Evolutionary conservation across 2,797 vertebrate genomes (phyloP).

Genomic region (Steatocranus sp.): DNA sequence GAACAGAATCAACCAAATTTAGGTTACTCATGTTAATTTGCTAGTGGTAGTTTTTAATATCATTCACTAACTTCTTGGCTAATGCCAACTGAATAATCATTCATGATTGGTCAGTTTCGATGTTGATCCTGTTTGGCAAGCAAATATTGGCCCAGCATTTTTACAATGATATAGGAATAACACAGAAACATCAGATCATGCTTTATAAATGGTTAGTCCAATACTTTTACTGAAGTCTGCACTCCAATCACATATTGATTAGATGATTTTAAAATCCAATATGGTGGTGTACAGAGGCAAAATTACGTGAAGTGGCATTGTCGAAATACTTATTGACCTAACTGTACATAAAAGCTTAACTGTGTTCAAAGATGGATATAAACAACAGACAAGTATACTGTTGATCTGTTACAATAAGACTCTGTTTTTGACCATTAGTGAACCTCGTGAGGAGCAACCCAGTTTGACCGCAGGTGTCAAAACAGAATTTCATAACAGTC

Average conservation of each 20-base stretch:
- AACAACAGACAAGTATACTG: not conserved
- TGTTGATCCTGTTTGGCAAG: not conserved
- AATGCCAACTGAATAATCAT: not conserved
- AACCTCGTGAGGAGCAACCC: conserved; percentile 39
- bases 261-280: not conserved
- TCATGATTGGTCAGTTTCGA: not conserved
- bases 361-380: not conserved
- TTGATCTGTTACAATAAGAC: conserved; percentile 18
- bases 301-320: not conserved
- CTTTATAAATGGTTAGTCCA: not conserved
- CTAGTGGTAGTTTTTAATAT: not conserved
- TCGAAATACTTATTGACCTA: not conserved
- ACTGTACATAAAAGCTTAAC: not conserved
- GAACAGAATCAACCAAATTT: not conserved
- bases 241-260: not conserved
- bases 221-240: not conserved
- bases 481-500: conserved; percentile 26
- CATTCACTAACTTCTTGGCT: not conserved
- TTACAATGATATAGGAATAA: not conserved
- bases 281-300: not conserved
- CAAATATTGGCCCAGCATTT: not conserved
- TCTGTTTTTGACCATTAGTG: conserved; percentile 17
- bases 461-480: conserved; percentile 28
- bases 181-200: not conserved
- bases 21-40: not conserved